Base-by-base conservation (phyloP, 2,888 invertebrate genomes). In the Drosophila imparisetae region DNA sequence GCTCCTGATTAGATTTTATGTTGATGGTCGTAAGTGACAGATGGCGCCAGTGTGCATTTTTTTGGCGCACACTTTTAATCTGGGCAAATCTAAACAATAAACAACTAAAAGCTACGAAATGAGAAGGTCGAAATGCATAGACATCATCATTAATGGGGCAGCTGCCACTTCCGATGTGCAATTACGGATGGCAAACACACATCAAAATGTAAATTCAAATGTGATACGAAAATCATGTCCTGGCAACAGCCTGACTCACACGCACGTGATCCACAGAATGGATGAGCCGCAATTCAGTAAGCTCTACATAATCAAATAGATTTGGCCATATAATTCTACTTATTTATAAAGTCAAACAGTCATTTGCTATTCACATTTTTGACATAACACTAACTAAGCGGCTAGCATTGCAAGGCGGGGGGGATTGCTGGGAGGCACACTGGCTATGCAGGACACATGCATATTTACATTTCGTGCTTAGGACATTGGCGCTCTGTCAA, bases 171-270 rank as follows among this genome's bases (percentile, higher is more conserved):
- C 81, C 86, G 86, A 60, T 88, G 67, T 45, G 79, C 85, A 90
- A 86, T 89, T 84, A 86, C 72, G 75, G 77, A 79, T 90, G 68
- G 77, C 89, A 90, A 86, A 86, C 89, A 73, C 72, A 89, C 86
- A 88, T 89, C 73, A 77, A 72, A 83, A 73, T 60, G 57, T 53
- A 75, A 83, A 78, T 64, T 67, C 72, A 76, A 83, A 85, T 79
- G 74, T 61, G 79, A 74, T 75, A 83, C 73, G 74, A 71, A 75
- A 77, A 82, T 80, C 80, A 80, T 89, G 65, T 82, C 45, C 83
- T 72, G 67, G 55, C 66, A 64, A 42, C 59, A 64, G 76, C 34
- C 58, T 24, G 60, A 54, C 62, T 36, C 24, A 34, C 42, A 45
- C 59, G 74, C 72, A 89, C 78, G 82, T 89, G 87, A 73, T 66